Evolutionary conservation across 2,797 vertebrate species (phyloP).

Genomic region (Cirrhinus mrigala): DNA sequence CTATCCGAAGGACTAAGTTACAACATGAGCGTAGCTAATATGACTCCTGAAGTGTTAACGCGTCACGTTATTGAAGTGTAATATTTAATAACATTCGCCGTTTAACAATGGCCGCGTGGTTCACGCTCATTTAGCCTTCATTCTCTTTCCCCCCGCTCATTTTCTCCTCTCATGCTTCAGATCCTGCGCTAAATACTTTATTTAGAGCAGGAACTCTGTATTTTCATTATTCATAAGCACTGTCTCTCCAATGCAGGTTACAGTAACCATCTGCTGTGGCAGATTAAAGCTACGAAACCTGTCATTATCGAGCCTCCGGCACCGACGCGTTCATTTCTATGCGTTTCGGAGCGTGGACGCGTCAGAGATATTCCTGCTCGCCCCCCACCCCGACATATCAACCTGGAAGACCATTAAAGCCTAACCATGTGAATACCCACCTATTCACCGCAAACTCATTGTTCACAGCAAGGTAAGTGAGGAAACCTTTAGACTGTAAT

Average conservation of each 20-base stretch:
- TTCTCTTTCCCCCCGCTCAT: conserved; percentile 18
- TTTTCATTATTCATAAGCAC: conserved; percentile 74
- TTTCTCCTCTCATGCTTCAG: conserved; percentile 49
- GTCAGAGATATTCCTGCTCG: conserved; percentile 59
- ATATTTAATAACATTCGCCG: conserved; percentile 46
- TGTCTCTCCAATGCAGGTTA: conserved; percentile 70
- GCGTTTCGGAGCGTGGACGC: conserved; percentile 61
- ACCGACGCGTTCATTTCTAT: conserved; percentile 62
- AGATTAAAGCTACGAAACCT: conserved; percentile 77
- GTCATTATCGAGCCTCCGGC: conserved; percentile 79
- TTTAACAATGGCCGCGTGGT: conserved; percentile 26
- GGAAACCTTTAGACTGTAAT: conserved; percentile 81
- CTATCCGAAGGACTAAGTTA: not conserved
- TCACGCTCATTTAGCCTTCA: conserved; percentile 24
- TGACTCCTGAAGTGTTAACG: conserved; percentile 37
- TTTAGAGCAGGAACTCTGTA: conserved; percentile 75
- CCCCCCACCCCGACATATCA: conserved; percentile 66
- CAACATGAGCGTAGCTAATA: conserved; percentile 15
- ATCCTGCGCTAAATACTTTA: conserved; percentile 69
- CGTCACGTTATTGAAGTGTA: conserved; percentile 21
- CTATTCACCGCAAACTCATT: conserved; percentile 81
- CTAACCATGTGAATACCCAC: conserved; percentile 77
- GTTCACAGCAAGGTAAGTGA: conserved; percentile 83
- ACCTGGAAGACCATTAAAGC: conserved; percentile 81
- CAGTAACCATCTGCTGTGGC: conserved; percentile 81